Evolutionary conservation across 1,140 invertebrate genomes (phyloP).

Genomic region (Monochamus saltuarius): DNA sequence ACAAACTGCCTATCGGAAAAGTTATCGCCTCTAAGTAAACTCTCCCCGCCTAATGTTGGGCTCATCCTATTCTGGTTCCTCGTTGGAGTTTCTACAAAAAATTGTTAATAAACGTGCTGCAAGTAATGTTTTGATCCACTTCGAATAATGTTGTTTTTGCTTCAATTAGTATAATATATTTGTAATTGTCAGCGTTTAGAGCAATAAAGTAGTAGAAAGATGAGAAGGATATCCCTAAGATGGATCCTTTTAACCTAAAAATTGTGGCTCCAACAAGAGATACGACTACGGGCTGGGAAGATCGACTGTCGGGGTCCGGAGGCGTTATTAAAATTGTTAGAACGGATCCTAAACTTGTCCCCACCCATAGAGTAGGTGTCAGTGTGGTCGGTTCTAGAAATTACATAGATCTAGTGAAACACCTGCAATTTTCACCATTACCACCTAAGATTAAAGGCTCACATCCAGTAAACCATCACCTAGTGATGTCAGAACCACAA

Average conservation of each 20-base stretch:
- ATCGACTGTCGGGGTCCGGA: slow-evolving; percentile 76
- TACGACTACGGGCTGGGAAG: slow-evolving; percentile 85
- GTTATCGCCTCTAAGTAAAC: slow-evolving; percentile 54
- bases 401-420: not conserved
- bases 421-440: too few relatives aligned
- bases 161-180: too few relatives aligned
- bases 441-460: too few relatives aligned
- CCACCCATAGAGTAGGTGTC: slow-evolving; percentile 91
- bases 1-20: slow-evolving; percentile 86
- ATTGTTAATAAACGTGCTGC: slow-evolving; percentile 6
- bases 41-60: slow-evolving; percentile 63
- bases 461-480: not conserved
- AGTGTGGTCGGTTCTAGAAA: slow-evolving; percentile 68
- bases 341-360: slow-evolving; percentile 92
- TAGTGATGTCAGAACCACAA: not conserved
- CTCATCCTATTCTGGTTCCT: slow-evolving; percentile 67
- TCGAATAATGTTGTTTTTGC: too few relatives aligned
- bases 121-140: not conserved
- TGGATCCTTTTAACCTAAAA: slow-evolving; percentile 91
- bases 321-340: slow-evolving; percentile 87
- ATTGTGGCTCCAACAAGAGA: slow-evolving; percentile 89
- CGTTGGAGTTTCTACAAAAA: slow-evolving; percentile 60
- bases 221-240: slow-evolving; percentile 89
- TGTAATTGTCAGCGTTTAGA: too few relatives aligned
- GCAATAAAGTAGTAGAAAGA: slow-evolving; percentile 25